Conservation (phyloP, 2,113 vertebrate genomes). For the Rhinogobius similis region DNA sequence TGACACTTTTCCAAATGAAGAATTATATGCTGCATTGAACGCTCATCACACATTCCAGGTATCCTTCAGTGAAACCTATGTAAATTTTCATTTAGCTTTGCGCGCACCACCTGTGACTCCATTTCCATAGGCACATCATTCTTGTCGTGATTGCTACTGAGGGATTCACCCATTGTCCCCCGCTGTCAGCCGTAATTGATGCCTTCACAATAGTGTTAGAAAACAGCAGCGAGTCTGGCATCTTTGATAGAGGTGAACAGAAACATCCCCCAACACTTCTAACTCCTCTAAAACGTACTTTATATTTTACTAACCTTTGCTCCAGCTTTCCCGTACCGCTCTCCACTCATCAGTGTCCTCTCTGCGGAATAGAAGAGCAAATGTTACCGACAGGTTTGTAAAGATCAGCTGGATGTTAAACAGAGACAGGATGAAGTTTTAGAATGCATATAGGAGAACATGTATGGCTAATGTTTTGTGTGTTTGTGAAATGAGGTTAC, state of each 20-base stretch:
- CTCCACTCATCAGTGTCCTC: constrained; percentile 36
- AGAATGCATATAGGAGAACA: constrained; percentile 71
- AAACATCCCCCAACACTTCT: constrained; percentile 29
- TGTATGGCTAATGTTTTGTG: constrained; percentile 57
- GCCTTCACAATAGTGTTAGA: constrained; percentile 25
- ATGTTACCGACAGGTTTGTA: constrained; percentile 69
- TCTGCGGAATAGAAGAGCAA: constrained; percentile 68
- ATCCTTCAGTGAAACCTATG: neutral
- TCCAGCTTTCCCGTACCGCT: constrained; percentile 37
- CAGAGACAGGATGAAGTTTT: constrained; percentile 64
- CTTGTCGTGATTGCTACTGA: constrained; percentile 22
- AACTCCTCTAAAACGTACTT: constrained; percentile 2
- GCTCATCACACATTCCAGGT: neutral
- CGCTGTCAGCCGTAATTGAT: constrained; percentile 42
- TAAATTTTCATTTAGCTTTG: constrained; percentile 17
- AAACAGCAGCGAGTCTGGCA: constrained; percentile 12
- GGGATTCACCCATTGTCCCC: constrained; percentile 10
- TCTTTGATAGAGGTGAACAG: constrained; percentile 17
- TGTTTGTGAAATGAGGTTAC: constrained; percentile 4
- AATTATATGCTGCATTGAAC: constrained; percentile 2
- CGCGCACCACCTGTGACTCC: constrained; percentile 19
- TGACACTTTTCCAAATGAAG: constrained; percentile 1
- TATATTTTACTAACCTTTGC: constrained; percentile 61
- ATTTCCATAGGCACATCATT: constrained; percentile 44
- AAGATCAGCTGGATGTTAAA: constrained; percentile 77